These are phyloP conservation scores for Hemichromis elongatus DNA, from an alignment of 2,113 vertebrate genomes.

Conservation along the genomic window DNA sequence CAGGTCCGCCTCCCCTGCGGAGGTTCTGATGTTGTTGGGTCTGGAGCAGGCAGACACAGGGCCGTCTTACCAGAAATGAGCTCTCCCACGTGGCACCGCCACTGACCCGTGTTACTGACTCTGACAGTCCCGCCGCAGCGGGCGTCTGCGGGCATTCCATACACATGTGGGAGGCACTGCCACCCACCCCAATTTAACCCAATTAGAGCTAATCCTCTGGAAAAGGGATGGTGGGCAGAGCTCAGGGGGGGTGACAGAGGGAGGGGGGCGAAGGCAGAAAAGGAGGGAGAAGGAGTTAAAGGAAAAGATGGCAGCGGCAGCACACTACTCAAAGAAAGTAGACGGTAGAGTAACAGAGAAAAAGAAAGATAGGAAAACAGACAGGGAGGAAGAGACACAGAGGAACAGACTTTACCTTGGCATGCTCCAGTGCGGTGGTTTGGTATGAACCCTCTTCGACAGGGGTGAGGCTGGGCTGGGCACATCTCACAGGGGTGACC, in stretches of 20 bases:
- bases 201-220: slow-evolving; percentile 74
- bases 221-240: slow-evolving; percentile 30
- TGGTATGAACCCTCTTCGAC: slow-evolving; percentile 94
- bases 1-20: slow-evolving; percentile 43
- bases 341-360: neutral
- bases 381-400: slow-evolving; percentile 10
- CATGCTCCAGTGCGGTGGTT: slow-evolving; percentile 95
- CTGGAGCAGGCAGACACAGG: slow-evolving; percentile 39
- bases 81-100: slow-evolving; percentile 69
- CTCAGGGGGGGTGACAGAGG: slow-evolving; percentile 29
- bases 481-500: slow-evolving; percentile 99
- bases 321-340: neutral
- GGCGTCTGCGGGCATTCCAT: slow-evolving; percentile 69
- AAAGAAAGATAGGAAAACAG: slow-evolving; percentile 8
- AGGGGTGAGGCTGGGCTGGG: slow-evolving; percentile 94
- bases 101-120: slow-evolving; percentile 76
- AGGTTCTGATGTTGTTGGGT: slow-evolving; percentile 58
- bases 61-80: slow-evolving; percentile 55
- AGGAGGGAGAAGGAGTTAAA: slow-evolving; percentile 38
- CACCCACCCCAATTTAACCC: slow-evolving; percentile 75
- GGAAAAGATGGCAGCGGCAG: neutral
- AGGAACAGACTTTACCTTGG: slow-evolving; percentile 83
- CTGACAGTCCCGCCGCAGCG: slow-evolving; percentile 72
- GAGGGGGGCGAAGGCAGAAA: slow-evolving; percentile 1
- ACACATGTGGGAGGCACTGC: slow-evolving; percentile 72